These are phyloP conservation scores for Acleris cristana DNA, from an alignment of 2,888 invertebrate genomes.

Conservation along the genomic window DNA sequence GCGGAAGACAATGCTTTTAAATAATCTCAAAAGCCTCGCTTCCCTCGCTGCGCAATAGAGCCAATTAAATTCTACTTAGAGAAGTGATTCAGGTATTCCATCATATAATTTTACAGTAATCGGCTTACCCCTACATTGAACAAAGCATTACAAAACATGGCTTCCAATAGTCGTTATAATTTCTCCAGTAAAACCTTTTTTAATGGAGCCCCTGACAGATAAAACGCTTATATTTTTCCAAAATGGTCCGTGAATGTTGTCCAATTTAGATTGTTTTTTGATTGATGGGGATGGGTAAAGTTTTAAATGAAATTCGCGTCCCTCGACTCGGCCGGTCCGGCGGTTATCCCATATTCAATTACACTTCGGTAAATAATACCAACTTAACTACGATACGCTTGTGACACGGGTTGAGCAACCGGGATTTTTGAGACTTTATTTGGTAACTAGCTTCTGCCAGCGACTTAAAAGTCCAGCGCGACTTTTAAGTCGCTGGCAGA, in stretches of 20 bases:
- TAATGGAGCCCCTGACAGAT: slow-evolving; percentile 40
- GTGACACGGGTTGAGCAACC: background rate
- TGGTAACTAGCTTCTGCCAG: background rate
- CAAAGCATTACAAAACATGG: slow-evolving; percentile 18
- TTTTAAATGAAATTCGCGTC: slow-evolving; percentile 68
- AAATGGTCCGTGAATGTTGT: slow-evolving; percentile 58
- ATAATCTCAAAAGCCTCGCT: slow-evolving; percentile 29
- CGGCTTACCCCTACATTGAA: slow-evolving; percentile 27
- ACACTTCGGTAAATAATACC: slow-evolving; percentile 51
- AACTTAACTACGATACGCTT: background rate
- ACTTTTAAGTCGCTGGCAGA: too few relatives aligned
- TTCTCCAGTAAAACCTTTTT: slow-evolving; percentile 24
- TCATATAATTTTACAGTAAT: slow-evolving; percentile 48
- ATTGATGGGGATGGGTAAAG: slow-evolving; percentile 70
- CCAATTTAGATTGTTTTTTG: slow-evolving; percentile 77
- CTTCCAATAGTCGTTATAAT: slow-evolving; percentile 17
- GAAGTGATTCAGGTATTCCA: slow-evolving; percentile 43
- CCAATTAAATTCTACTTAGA: slow-evolving; percentile 20
- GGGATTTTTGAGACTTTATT: background rate
- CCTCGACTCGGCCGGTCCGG: slow-evolving; percentile 41
- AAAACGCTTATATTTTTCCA: slow-evolving; percentile 44
- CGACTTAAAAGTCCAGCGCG: too few relatives aligned
- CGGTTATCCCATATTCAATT: slow-evolving; percentile 50
- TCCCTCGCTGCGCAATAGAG: slow-evolving; percentile 26
- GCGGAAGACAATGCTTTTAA: background rate